A percentile compares a stretch with the other conserved stretches of the same genome.
Conservation (phyloP, 2,888 invertebrate species). For the Lepas anatifera region DNA sequence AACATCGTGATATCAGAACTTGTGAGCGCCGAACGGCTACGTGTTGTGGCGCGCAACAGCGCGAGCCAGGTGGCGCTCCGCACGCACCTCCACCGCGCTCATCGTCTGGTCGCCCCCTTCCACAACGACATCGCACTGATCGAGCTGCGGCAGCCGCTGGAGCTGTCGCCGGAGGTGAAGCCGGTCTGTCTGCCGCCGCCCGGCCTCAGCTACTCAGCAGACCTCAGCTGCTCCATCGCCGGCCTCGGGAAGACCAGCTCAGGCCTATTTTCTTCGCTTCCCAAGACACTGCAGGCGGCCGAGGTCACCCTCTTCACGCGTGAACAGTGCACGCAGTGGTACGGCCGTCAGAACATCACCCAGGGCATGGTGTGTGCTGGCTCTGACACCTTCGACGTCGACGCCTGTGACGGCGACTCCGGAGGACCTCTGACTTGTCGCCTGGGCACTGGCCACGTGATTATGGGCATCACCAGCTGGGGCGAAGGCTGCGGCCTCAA, state of each 20-base stretch:
- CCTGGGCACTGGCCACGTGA: background rate
- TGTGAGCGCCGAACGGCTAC: background rate
- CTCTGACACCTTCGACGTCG: conserved; percentile 1
- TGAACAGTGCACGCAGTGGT: background rate
- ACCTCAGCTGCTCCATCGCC: conserved; percentile 58
- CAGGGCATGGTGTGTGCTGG: conserved; percentile 11
- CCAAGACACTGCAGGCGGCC: background rate
- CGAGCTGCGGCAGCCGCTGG: background rate
- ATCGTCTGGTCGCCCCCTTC: conserved; percentile 1
- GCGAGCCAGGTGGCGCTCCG: background rate
- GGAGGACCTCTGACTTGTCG: conserved; percentile 1
- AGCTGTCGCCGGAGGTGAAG: conserved; percentile 51
- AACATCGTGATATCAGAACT: background rate
- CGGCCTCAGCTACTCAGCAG: conserved; percentile 41
- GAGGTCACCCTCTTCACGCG: conserved; percentile 1
- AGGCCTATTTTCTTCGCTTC: conserved; percentile 1
- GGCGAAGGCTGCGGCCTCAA: background rate
- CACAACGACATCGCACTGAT: conserved; percentile 10
- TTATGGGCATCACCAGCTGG: conserved; percentile 12
- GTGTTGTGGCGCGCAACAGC: background rate
- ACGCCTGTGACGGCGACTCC: conserved; percentile 11
- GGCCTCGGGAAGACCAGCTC: conserved; percentile 50
- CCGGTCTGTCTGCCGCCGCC: conserved; percentile 58
- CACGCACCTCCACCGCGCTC: background rate
- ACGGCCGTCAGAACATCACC: conserved; percentile 9